Base-by-base conservation (phyloP, 2,797 vertebrate genomes). In the Gadopsis bispinosus region DNA sequence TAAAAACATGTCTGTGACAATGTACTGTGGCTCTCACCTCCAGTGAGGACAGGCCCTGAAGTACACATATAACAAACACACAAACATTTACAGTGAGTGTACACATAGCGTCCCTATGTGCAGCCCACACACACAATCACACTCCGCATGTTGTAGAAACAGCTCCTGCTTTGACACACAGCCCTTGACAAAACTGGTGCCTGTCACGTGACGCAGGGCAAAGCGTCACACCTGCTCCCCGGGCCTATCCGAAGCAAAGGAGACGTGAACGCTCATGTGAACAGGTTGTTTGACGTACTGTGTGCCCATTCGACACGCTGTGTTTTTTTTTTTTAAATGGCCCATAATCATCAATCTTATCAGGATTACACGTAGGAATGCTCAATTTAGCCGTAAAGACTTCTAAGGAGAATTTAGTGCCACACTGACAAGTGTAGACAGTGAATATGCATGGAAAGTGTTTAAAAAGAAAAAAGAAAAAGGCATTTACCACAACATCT, bases 121-220 rank as follows among this genome's bases (percentile, higher is more conserved):
- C 50, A 45, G 53, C 53, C 60, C 62, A 53, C 48, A 61, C 37
- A 48, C 10, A 61, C 47, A 26, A 26, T 26, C 8, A n/a, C 41
- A 1, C 77, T 3, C 50, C 7, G 39, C 53, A 91, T 78, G 63
- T 87, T 86, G 83, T 81, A 84, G 81, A 91, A 92, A 88, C 41
- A 75, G 80, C 88, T 81, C 70, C 77, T 66, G 80, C 83, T 87
- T 78, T 77, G 73, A 87, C 84, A 77, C 73, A 77, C 73, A 47
- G 73, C 83, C 75, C 81, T 80, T 69, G 67, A 79, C 79, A 81
- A 66, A 85, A 85, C 75, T 61, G 70, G 78, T 82, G 77, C 45
- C 66, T 50, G 69, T 91, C 84, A 86, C 64, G 39, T 86, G 80
- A 73, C n/a, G 4, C 76, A 39, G 69, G 75, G 75, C 68, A 20